Base-by-base conservation (phyloP, 2,888 invertebrate genomes). In the Eristalis arbustorum region DNA sequence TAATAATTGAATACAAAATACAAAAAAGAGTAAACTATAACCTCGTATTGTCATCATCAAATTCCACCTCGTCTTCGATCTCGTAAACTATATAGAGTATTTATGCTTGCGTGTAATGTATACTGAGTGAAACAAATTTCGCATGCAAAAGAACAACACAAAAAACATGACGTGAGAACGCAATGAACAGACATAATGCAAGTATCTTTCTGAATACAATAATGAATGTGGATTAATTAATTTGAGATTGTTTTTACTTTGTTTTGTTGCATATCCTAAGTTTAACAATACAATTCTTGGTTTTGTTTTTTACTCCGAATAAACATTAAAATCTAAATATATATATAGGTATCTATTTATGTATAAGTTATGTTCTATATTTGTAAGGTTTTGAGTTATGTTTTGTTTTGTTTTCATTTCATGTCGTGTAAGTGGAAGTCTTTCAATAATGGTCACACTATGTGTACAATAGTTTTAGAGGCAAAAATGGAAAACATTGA, bases 371-470 rank as follows among this genome's bases (percentile, higher is more conserved):
- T 61, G 73, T 56, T 59, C 67, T 87, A 78, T 62, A 25, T 64
- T 64, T 73, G 49, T 83, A 72, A 49, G 49, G 49, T 49, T 74
- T 62, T 25, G 49, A 23, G n/a, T 61, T 23, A 2, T 73, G n/a
- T 69, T 40, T 28, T 25, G 13, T 77, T 69, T 77, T 64, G 22
- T 64, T 31, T 34, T 37, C 22, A 49, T 57, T 63, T 68, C 67
- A 40, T 80, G 4, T 75, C 59, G 59, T 57, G 69, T 81, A 81
- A 75, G 75, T 87, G 83, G 79, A 87, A 87, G 87, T 87, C 87
- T 87, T 87, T 83, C 83, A 61, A 49, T 76, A 75, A 78, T 87
- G 87, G 83, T 87, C 87, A 87, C 83, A 83, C 83, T 83, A 83
- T 22, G 79, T 71, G 34, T 78, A 67, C 37, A 83, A 82, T 74